These are phyloP conservation scores for Sarcophaga caerulescens DNA, from an alignment of 2,888 invertebrate genomes.

Conservation along the genomic window DNA sequence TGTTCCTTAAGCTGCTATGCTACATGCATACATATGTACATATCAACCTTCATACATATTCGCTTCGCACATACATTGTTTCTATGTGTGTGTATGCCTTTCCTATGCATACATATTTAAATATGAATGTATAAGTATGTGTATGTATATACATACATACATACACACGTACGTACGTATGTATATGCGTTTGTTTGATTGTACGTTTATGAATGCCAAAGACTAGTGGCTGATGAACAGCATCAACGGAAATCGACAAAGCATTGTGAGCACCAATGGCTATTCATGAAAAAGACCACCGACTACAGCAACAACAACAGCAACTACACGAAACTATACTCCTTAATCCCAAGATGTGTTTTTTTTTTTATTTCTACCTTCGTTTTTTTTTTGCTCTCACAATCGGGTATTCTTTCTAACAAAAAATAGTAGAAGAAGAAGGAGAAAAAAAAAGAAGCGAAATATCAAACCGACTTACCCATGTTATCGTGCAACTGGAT, in stretches of 20 bases:
- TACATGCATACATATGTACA: conserved; percentile 25
- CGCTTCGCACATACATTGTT: not conserved
- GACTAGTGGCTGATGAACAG: conserved; percentile 59
- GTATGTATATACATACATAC: not conserved
- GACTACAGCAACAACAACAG: conserved; percentile 5
- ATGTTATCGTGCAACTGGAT: not conserved
- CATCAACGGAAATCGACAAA: conserved; percentile 68
- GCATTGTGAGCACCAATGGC: conserved; percentile 67
- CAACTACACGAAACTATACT: conserved; percentile 56
- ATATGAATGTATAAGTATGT: not conserved
- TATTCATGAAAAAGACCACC: conserved; percentile 57
- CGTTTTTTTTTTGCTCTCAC: conserved; percentile 10
- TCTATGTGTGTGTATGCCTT: not conserved
- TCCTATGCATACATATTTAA: not conserved
- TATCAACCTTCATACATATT: not conserved
- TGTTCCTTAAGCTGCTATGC: conserved; percentile 50
- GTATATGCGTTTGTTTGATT: conserved; percentile 25
- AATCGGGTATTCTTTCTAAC: not conserved
- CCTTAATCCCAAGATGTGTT: conserved; percentile 65
- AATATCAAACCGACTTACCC: not conserved
- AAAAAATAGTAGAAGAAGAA: not conserved
- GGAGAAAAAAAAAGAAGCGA: not conserved
- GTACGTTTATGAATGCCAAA: conserved; percentile 38
- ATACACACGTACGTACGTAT: not conserved
- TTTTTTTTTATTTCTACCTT: conserved; percentile 19